phyloP scores from a whole-genome alignment of 2,888 invertebrate genomes.

The Cerceris rybyensis region DNA sequence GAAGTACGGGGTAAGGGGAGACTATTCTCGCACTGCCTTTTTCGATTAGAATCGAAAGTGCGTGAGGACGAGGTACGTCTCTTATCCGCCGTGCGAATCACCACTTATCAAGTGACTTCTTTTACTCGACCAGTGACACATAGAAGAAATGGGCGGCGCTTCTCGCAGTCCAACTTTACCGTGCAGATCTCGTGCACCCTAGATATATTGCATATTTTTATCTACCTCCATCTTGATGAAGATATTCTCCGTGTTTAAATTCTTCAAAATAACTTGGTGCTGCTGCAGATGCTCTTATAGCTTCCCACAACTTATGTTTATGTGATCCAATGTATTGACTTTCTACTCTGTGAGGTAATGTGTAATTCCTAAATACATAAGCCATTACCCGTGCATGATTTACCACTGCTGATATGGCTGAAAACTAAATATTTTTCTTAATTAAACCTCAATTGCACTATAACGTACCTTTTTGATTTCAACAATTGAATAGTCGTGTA shows the following conservation, averaged over 20 bases:
- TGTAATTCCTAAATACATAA: slow-evolving; percentile 94
- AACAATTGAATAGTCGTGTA: background rate
- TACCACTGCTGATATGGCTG: slow-evolving; percentile 90
- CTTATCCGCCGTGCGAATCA: too few relatives aligned
- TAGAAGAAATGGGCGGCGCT: too few relatives aligned
- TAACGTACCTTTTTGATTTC: background rate
- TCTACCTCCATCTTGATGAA: slow-evolving; percentile 86
- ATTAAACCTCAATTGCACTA: background rate
- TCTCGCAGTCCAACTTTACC: too few relatives aligned
- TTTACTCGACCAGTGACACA: too few relatives aligned
- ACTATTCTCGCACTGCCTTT: too few relatives aligned
- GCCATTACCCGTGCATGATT: slow-evolving; percentile 88
- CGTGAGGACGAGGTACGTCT: too few relatives aligned
- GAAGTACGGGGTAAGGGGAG: too few relatives aligned
- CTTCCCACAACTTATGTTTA: slow-evolving; percentile 90
- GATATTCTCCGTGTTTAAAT: slow-evolving; percentile 86
- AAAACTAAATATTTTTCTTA: slow-evolving; percentile 83
- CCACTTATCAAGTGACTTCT: too few relatives aligned
- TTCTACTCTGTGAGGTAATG: slow-evolving; percentile 87
- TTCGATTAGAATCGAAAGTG: too few relatives aligned
- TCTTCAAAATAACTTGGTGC: slow-evolving; percentile 96
- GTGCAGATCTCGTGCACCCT: too few relatives aligned
- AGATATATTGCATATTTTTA: background rate
- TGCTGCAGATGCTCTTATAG: slow-evolving; percentile 93
- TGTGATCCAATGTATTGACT: slow-evolving; percentile 89